Conservation (phyloP, 2,113 vertebrate species). For the Gambusia affinis region DNA sequence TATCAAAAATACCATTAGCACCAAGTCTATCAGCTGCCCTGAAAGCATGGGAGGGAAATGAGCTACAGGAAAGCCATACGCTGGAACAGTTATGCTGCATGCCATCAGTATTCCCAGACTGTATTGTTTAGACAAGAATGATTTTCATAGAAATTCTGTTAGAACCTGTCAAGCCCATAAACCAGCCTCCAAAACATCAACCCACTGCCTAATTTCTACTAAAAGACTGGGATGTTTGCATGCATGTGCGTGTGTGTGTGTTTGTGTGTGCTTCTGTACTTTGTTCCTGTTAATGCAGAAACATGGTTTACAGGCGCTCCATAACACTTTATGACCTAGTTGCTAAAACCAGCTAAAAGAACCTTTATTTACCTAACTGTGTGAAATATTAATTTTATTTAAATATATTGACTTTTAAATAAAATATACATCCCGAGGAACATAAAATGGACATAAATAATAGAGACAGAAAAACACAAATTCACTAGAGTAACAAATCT, state of each 20-base stretch:
- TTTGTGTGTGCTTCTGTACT: neutral
- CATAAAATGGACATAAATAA: neutral
- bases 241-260: neutral
- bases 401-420: neutral
- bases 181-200: conserved; percentile 6
- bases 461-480: neutral
- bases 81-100: neutral
- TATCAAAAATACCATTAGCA: conserved; percentile 2
- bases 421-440: neutral
- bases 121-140: conserved; percentile 7
- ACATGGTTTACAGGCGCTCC: conserved; percentile 22
- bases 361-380: conserved; percentile 8
- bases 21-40: neutral
- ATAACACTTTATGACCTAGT: conserved; percentile 37
- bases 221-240: neutral
- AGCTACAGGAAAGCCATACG: conserved; percentile 1
- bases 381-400: neutral
- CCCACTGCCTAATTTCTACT: conserved; percentile 17
- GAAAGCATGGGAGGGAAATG: conserved; percentile 4
- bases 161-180: conserved; percentile 19
- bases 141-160: conserved; percentile 14
- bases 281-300: conserved; percentile 28
- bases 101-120: conserved; percentile 22
- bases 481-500: neutral
- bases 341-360: conserved; percentile 27